Evolutionary conservation across 2,888 invertebrate species (phyloP).

Genomic region (Drosophila prostipennis): DNA sequence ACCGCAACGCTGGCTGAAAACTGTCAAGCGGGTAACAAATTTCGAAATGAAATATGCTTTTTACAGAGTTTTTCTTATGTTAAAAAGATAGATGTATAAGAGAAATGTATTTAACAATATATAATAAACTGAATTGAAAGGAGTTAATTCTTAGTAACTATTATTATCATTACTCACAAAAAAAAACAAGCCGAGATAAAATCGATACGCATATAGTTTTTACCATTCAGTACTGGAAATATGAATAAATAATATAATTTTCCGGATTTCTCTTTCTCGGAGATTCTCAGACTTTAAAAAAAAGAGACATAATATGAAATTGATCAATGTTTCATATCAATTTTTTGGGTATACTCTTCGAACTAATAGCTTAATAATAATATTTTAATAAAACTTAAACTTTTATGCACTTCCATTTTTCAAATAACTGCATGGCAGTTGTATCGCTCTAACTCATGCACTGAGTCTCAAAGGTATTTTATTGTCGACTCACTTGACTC

Average conservation of each 20-base stretch:
- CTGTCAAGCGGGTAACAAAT: background rate
- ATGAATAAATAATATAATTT: no score
- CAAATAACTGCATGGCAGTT: background rate
- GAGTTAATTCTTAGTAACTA: no score
- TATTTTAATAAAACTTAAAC: background rate
- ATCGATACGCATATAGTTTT: no score
- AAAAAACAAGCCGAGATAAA: no score
- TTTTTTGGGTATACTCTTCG: no score
- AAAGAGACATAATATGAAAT: no score
- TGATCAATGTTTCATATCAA: no score
- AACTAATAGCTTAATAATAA: background rate
- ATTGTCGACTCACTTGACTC: background rate
- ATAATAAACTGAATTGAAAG: no score
- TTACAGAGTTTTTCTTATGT: background rate
- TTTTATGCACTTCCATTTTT: background rate
- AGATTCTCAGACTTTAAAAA: no score
- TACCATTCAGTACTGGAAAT: no score
- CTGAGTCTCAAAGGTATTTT: background rate
- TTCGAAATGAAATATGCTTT: slow-evolving; percentile 1
- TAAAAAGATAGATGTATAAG: background rate
- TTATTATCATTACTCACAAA: no score
- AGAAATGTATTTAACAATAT: background rate
- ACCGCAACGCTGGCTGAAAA: slow-evolving; percentile 1
- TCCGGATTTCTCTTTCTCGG: no score
- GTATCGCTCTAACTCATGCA: background rate